Base-by-base conservation (phyloP, 2,888 invertebrate species). In the Malthinus flaveolus region DNA sequence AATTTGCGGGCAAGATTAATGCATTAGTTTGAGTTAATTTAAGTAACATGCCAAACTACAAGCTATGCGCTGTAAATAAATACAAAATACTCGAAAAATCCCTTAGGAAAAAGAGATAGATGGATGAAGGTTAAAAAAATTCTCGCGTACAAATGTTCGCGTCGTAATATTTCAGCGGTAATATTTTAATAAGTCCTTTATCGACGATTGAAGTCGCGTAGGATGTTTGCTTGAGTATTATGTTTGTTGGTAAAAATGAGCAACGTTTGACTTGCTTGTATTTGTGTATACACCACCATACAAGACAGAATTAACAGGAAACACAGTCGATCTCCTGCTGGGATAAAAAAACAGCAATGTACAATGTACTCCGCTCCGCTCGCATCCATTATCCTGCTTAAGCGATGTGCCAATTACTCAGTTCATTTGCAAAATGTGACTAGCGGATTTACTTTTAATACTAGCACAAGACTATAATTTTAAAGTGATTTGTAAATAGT, bases 181-280 rank as follows among this genome's bases (percentile, higher is more conserved):
- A 65, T 63, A 66, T 64, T 64, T 67, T 66, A 66, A 67, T 67
- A 66, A 67, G 59, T 62, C 58, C 59, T 57, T 66, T 58, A 67
- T 66, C 62, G 67, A 63, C 65, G 63, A 64, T 50, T 37, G 46
- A 23, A 23, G 23, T 23, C 23, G 65, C 65, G 66, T 66, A 61
- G 66, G 66, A 9, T 44, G 23, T 23, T 23, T 23, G 23, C 23
- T 23, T 23, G 63, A 55, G 52, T 55, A 64, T 64, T 60, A 56
- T 58, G 59, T 6, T n/a, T 23, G 23, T 8, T 12, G 13, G 52
- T 48, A 54, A 62, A 55, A 56, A 63, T 63, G 49, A 60, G 51
- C 62, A 54, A 57, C 60, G 52, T 47, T 56, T 42, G 49, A 46
- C 53, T 49, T 23, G 23, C 23, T 23, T 23, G 23, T 23, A 23